Evolutionary conservation across 2,113 vertebrate genomes (phyloP), one percentile per base, ranked within the genome.

Genomic region (Puntigrus tetrazona): DNA sequence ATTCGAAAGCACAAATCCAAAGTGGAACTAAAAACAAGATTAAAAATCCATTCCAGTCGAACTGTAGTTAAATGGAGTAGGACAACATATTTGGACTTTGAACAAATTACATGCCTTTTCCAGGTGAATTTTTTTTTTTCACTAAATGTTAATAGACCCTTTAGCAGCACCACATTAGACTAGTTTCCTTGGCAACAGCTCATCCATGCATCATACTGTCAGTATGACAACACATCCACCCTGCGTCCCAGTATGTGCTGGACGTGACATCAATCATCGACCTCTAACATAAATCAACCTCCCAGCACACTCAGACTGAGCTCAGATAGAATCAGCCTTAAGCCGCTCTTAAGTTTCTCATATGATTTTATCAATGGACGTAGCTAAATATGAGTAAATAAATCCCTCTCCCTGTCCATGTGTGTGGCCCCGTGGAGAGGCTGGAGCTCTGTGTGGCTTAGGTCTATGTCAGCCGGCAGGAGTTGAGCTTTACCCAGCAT

Each of bases 331-430:
- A 84, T 88, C 72, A 41, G 38, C 63, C 78, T 70, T 69, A 82
- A 73, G 77, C 84, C 67, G 22, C 78, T 57, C 43, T 74, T 86
- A 82, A 83, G 81, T 81, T 78, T 75, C 67, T 85, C 82, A 70
- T 81, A 72, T 74, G 78, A 78, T 84, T 80, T 70, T 81, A 84
- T 86, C 87, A 79, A 72, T 75, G 81, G 50, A 36, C 70, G 29
- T 76, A 31, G 87, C 87, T 84, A 84, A 86, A 88, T 88, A 86
- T 82, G 83, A 75, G 22, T 73, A 76, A 79, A 82, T 83, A 83
- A 82, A 86, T 86, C 57, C 79, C 52, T 38, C 31, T 47, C 13
- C 3, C 11, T 43, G 50, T 74, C 14, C 20, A 31, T 10, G 82
- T 34, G 82, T 34, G 81, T 50, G 77, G 82, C 70, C 81, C 63